Conservation (phyloP, 2,888 invertebrate species). For the Parasteatoda lunata region DNA sequence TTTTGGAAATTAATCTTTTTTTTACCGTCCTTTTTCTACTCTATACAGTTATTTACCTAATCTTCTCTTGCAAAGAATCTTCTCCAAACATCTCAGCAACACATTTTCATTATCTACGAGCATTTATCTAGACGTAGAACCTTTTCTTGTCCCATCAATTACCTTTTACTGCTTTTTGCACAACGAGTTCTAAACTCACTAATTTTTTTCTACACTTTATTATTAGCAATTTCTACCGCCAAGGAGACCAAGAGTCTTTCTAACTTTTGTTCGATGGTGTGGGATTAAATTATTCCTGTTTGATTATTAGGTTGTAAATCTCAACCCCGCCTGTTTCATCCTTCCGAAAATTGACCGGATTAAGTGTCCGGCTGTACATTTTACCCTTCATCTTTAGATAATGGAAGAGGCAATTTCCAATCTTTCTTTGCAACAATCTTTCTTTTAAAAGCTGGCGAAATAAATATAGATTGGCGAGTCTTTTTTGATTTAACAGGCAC, state of each 20-base stretch:
- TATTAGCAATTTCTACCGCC: background rate
- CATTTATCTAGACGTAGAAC: no score
- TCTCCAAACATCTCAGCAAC: no score
- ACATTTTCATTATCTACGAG: no score
- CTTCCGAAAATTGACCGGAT: background rate
- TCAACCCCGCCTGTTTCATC: background rate
- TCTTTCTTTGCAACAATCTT: background rate
- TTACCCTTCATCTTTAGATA: background rate
- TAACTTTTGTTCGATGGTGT: background rate
- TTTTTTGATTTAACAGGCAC: no score
- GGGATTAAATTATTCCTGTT: slow-evolving; percentile 2
- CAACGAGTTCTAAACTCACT: background rate
- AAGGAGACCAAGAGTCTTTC: background rate
- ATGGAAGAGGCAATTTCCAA: background rate
- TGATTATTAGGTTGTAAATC: background rate
- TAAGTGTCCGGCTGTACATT: background rate
- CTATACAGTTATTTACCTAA: no score
- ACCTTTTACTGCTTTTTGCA: background rate
- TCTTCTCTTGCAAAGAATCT: no score
- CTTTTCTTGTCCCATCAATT: background rate
- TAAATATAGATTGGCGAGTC: background rate
- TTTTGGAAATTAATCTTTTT: no score
- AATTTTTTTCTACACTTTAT: background rate
- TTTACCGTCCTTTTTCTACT: no score
- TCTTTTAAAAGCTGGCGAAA: background rate